phyloP scores from a whole-genome alignment of 53 echinoderm and acorn worm genomes.

The Paracentrotus lividus region DNA sequence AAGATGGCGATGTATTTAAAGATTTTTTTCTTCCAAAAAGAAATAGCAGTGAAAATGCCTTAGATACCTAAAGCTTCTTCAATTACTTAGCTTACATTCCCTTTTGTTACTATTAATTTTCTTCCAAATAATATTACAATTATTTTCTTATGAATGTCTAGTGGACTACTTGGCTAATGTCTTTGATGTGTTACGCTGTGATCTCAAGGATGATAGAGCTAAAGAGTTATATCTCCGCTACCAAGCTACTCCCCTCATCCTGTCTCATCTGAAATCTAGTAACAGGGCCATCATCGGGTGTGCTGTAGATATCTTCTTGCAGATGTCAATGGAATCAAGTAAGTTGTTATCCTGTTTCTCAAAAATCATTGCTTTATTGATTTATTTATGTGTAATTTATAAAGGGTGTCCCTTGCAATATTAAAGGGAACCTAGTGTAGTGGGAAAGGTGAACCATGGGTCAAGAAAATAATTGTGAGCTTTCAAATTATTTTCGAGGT shows the following conservation, averaged over 20 bases:
- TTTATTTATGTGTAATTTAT: no score
- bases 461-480: no score
- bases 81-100: no score
- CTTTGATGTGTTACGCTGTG: slow-evolving; percentile 88
- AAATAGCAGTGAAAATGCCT: no score
- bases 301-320: slow-evolving; percentile 94
- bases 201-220: slow-evolving; percentile 88
- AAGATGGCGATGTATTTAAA: no score
- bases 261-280: slow-evolving; percentile 80
- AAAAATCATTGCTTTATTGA: background rate
- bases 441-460: no score
- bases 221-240: slow-evolving; percentile 90
- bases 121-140: no score
- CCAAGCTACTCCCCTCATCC: slow-evolving; percentile 80
- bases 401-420: no score
- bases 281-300: slow-evolving; percentile 78
- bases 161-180: slow-evolving; percentile 94
- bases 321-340: slow-evolving; percentile 99
- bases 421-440: no score
- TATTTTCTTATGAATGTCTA: slow-evolving; percentile 3
- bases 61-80: no score
- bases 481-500: no score
- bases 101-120: background rate
- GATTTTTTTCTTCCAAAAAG: no score
- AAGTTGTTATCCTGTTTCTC: slow-evolving; percentile 40